phyloP scores from a whole-genome alignment of 2,888 invertebrate genomes.

The Hydriomena furcata region DNA sequence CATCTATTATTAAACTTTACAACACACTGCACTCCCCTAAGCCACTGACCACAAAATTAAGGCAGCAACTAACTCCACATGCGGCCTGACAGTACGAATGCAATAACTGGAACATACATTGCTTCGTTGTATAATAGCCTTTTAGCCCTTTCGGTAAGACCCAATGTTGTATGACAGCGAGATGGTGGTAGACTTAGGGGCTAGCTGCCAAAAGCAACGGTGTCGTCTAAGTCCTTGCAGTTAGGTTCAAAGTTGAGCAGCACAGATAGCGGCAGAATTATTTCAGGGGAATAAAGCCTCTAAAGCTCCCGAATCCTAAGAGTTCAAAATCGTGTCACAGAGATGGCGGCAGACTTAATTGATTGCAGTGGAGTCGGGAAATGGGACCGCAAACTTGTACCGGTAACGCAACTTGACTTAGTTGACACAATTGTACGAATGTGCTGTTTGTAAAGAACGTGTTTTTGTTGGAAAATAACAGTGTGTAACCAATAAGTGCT shows the following conservation, averaged over 20 bases:
- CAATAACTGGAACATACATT: constrained; percentile 16
- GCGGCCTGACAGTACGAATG: constrained; percentile 20
- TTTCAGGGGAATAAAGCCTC: not conserved
- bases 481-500: too few relatives aligned
- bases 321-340: constrained; percentile 20
- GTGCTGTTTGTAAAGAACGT: not conserved
- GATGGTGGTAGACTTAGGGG: not conserved
- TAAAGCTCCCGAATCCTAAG: not conserved
- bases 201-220: too few relatives aligned
- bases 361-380: constrained; percentile 40
- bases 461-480: constrained; percentile 4
- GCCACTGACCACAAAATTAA: constrained; percentile 29
- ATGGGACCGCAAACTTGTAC: constrained; percentile 37
- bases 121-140: not conserved
- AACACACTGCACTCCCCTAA: constrained; percentile 12
- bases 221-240: not conserved
- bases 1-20: constrained; percentile 8
- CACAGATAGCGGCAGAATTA: not conserved
- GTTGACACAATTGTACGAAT: constrained; percentile 26
- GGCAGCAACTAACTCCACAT: constrained; percentile 23
- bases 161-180: constrained; percentile 9
- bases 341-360: constrained; percentile 42
- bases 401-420: constrained; percentile 38
- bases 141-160: constrained; percentile 13
- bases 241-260: constrained; percentile 18